phyloP scores from a whole-genome alignment of 2,888 invertebrate genomes.

The Pseudoips prasinana region DNA sequence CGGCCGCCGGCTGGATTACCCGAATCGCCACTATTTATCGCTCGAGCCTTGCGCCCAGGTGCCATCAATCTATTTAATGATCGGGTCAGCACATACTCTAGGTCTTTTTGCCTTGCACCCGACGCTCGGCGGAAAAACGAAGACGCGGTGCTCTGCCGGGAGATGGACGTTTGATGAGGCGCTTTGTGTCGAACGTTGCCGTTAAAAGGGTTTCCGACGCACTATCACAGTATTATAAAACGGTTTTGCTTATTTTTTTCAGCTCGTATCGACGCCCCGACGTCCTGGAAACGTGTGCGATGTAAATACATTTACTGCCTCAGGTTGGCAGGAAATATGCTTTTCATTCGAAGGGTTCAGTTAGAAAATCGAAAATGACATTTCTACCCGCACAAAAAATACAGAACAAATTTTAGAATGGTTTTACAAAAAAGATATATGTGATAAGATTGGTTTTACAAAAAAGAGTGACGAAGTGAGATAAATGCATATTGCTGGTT shows the following conservation, averaged over 20 bases:
- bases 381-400: too few relatives aligned
- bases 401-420: too few relatives aligned
- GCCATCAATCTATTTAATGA: constrained; percentile 82
- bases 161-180: constrained; percentile 82
- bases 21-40: constrained; percentile 82
- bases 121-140: constrained; percentile 62
- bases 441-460: too few relatives aligned
- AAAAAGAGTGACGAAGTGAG: too few relatives aligned
- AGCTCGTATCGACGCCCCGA: constrained; percentile 11
- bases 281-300: constrained; percentile 9
- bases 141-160: constrained; percentile 54
- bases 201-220: constrained; percentile 72
- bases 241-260: constrained; percentile 34
- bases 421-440: too few relatives aligned
- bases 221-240: constrained; percentile 48
- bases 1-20: constrained; percentile 75
- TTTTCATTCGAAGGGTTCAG: constrained; percentile 5
- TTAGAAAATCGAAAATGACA: too few relatives aligned
- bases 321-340: neutral
- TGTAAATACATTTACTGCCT: constrained; percentile 5
- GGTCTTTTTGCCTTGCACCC: constrained; percentile 67
- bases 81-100: constrained; percentile 80
- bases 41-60: constrained; percentile 79
- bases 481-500: too few relatives aligned
- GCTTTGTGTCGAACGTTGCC: constrained; percentile 73